phyloP scores from a whole-genome alignment of 2,888 invertebrate genomes.

The Orthosia gracilis region DNA sequence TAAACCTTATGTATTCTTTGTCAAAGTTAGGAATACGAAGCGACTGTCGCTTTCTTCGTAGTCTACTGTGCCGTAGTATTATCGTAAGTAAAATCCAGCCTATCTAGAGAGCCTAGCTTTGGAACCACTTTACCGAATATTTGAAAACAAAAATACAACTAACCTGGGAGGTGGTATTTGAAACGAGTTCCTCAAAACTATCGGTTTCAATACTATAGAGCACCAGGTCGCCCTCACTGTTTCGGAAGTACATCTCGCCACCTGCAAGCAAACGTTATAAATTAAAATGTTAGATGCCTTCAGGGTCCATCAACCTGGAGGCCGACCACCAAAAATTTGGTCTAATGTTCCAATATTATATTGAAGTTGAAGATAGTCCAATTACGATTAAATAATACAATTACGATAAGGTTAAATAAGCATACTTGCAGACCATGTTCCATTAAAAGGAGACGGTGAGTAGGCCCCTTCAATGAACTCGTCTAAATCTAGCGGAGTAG shows the following conservation, averaged over 20 bases:
- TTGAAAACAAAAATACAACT: not conserved
- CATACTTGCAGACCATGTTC: conserved; percentile 94
- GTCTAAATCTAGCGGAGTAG: conserved; percentile 90
- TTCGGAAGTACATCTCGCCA: conserved; percentile 92
- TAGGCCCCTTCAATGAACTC: conserved; percentile 94
- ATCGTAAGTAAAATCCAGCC: not conserved
- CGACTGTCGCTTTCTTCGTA: not conserved
- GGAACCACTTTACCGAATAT: not conserved
- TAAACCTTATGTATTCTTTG: not conserved
- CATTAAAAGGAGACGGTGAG: conserved; percentile 94
- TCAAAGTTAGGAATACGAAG: not conserved
- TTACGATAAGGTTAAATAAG: not conserved
- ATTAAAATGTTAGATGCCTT: not conserved
- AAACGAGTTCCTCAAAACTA: conserved; percentile 82
- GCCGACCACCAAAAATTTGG: not conserved
- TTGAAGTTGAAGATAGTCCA: not conserved
- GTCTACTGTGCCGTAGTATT: not conserved
- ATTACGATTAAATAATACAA: not conserved
- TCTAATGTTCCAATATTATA: not conserved
- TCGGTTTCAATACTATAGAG: conserved; percentile 88
- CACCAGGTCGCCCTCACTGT: conserved; percentile 90
- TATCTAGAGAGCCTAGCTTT: not conserved
- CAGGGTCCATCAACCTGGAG: not conserved
- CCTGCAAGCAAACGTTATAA: conserved; percentile 85
- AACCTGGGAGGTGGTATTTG: conserved; percentile 85